Evolutionary conservation across 2,888 invertebrate genomes (phyloP), one percentile per base, ranked within the genome.

Genomic region (Melipona beecheii): DNA sequence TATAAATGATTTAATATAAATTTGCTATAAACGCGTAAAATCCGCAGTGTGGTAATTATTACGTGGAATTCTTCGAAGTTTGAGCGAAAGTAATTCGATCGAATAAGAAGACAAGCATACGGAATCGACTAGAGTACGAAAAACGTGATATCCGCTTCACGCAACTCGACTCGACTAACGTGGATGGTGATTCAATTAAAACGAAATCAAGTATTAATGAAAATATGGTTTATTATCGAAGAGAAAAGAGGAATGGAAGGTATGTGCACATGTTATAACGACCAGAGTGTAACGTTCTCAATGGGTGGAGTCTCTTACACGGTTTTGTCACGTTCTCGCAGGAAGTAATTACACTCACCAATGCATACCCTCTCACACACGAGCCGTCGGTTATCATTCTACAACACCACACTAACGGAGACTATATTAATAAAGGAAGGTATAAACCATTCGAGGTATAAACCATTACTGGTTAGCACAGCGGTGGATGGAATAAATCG

Each of bases 291-390:
- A 36, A 49, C 56, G 58, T 11, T 52, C 52, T 24, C 13, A 19
- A 75, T 21, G 74, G 74, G 74, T 75, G 65, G 54, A 66, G 66
- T 52, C 54, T 75, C 74, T 75, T 75, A 43, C 65, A 75, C 2
- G 66, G 74, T 75, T 75, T 75, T 75, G 74, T 65, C 74, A 66
- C 74, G 74, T 75, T 66, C 74, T 65, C 74, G 43, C 74, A 75
- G 74, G 74, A 75, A 75, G 74, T 65, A 75, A 75, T 75, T 75
- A 75, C 65, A 65, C 43, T 75, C 66, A 54, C 66, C 52, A 15
- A 66, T 66, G 74, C 74, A 27, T n/a, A 43, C 15, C 15, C 15
- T 36, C 52, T 56, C 66, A 11, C 60, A 27, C 65, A 65, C 36
- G 27, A 43, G 15, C 19, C 24, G 36, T 43, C 74, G 19, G 66